phyloP scores from a whole-genome alignment of 2,888 invertebrate species.

The Mamestra brassicae region DNA sequence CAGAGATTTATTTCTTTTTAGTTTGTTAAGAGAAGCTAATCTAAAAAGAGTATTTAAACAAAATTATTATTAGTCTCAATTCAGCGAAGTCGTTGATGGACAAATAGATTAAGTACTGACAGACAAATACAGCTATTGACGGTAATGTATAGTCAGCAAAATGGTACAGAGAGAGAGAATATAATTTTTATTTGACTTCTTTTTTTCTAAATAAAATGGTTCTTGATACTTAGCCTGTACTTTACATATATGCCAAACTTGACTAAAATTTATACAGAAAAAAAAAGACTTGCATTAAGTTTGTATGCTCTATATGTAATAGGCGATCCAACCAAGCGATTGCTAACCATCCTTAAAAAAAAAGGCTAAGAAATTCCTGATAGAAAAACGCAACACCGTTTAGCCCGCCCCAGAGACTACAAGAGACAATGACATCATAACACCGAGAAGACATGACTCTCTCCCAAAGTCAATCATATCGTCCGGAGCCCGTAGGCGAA shows the following conservation, averaged over 20 bases:
- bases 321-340: too few species aligned
- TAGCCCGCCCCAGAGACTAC: not conserved
- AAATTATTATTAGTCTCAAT: constrained; percentile 12
- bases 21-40: not conserved
- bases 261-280: too few species aligned
- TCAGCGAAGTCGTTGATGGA: constrained; percentile 13
- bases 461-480: constrained; percentile 17
- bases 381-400: too few species aligned
- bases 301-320: too few species aligned
- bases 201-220: too few species aligned
- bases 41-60: constrained; percentile 8
- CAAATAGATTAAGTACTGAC: constrained; percentile 22
- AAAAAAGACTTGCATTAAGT: too few species aligned
- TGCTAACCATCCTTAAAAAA: too few species aligned
- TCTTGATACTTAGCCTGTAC: too few species aligned
- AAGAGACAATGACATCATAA: constrained; percentile 35
- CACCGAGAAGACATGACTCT: constrained; percentile 2
- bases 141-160: constrained; percentile 12
- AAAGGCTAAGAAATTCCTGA: too few species aligned
- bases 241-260: too few species aligned
- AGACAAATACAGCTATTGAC: constrained; percentile 4
- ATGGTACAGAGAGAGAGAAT: not conserved
- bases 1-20: not conserved
- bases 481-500: constrained; percentile 1
- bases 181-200: too few species aligned